Evolutionary conservation across 2,888 invertebrate genomes (phyloP), one percentile per base, ranked within the genome.

Genomic region (Netelia virgata): DNA sequence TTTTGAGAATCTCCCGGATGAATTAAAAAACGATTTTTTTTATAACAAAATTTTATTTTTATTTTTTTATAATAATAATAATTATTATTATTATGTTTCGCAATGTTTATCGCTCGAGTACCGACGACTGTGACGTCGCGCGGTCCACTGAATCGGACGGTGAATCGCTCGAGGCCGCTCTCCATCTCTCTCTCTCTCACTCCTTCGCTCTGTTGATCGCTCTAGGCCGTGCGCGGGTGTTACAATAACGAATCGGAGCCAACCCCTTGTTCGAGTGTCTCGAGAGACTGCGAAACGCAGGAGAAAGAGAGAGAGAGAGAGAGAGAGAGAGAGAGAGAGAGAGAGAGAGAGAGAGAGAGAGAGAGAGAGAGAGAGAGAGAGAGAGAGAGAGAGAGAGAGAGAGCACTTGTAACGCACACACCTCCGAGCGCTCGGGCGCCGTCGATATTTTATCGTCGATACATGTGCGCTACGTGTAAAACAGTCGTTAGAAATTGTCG

Each of bases 101-200:
- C 2, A 23, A 43, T 18, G 55, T 20, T 72, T 43, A 16, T 43
- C 47, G 36, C 55, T 28, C 77, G 77, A 81, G 68, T 53, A 78
- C 59, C 76, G 70, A 82, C 77, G 53, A 66, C 50, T 59, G n/a
- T 61, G 76, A 82, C 50, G 43, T 73, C 77, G 68, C 68, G 28
- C 47, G 61, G 20, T 68, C 68, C 74, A 81, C 80, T 81, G 80
- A 81, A 81, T 81, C 66, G 20, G 43, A 74, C 74, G 68, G 61
- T 18, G 41, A 50, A 73, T 80, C 16, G 14, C 64, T 74, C 79
- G 50, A 63, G 78, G 41, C 23, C 70, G 59, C 43, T 41, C 57
- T 28, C 5, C 28, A 28, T 28, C 28, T 28, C 28, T 28, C 47
- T 47, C 47, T 47, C 47, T 10, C 43, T 43, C 14, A 3, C 23